These are phyloP conservation scores for Cyanoliseus patagonus DNA, from an alignment of 2,113 vertebrate species.

Conservation along the genomic window DNA sequence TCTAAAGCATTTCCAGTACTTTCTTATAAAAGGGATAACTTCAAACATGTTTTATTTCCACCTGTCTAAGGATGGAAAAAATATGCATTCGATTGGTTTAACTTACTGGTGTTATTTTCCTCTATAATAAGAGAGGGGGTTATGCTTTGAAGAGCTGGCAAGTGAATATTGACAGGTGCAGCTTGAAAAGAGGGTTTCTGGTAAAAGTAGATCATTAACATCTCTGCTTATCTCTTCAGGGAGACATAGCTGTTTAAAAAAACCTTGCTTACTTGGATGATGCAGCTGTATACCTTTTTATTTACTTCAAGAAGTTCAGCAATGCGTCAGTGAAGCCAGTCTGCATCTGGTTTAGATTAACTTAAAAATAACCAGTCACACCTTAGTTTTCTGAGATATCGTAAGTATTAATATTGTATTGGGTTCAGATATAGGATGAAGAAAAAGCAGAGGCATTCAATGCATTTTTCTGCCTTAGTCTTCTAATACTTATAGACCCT, in stretches of 20 bases:
- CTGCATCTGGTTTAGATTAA: background rate
- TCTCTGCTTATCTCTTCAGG: background rate
- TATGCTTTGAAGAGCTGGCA: background rate
- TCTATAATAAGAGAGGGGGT: background rate
- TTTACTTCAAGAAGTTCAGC: background rate
- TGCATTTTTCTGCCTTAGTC: background rate
- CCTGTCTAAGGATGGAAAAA: background rate
- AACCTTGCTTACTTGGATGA: background rate
- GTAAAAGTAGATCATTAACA: background rate
- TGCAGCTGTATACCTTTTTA: background rate
- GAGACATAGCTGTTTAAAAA: background rate
- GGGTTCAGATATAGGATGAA: background rate
- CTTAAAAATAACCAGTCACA: background rate
- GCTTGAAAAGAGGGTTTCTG: background rate
- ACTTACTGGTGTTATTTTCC: background rate
- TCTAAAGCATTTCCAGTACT: background rate
- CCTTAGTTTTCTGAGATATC: background rate
- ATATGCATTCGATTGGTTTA: background rate
- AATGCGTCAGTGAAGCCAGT: background rate
- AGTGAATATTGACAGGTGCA: background rate
- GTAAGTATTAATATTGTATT: background rate
- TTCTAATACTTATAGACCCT: background rate
- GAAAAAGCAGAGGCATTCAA: background rate
- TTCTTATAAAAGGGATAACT: background rate
- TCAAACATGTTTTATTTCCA: background rate